Evolutionary conservation across 2,797 vertebrate genomes (phyloP), one percentile per base, ranked within the genome.

Genomic region (Galaxias olidus): DNA sequence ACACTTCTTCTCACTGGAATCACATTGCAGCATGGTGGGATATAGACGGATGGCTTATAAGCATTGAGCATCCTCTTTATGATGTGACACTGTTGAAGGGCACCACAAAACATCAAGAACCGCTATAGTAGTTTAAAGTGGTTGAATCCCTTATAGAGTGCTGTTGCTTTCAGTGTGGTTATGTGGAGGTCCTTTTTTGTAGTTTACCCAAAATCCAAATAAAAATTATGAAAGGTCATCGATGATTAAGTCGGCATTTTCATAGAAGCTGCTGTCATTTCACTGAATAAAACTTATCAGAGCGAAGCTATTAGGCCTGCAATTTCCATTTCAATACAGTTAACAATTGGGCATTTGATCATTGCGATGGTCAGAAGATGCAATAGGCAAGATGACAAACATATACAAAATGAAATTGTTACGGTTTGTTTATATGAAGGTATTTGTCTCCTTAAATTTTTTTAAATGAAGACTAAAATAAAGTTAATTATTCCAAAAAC

Each of bases 1-100:
- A 83, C 86, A 87, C 63, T 89, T 86, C 79, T 86, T 88, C 91
- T 91, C 80, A 89, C 63, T 9, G 47, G 70, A 61, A 73, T 69
- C 70, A 66, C 69, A 59, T 67, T 63, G 75, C 65, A 12, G n/a
- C 62, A 69, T 69, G 59, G 53, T 55, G 20, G 55, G 75, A 80
- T 80, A 87, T 77, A 80, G 75, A 80, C 65, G 57, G 59, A 69
- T 44, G 13, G 1, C 63, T 41, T 19, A 17, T 13, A 42, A 52
- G 47, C 62, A 10, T 1, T 48, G 45, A 12, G n/a, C 51, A 66
- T 44, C 63, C 18, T 52, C 45, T 63, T n/a, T 11, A 3, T 40
- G 42, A 43, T n/a, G n/a, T 63, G 59, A 44, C 15, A 68, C 49
- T 51, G 18, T 18, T n/a, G 49, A 30, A 6, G 30, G 30, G 30